These are phyloP conservation scores for Vombatus ursinus DNA, from an alignment of 2,113 vertebrate species.

Conservation along the genomic window DNA sequence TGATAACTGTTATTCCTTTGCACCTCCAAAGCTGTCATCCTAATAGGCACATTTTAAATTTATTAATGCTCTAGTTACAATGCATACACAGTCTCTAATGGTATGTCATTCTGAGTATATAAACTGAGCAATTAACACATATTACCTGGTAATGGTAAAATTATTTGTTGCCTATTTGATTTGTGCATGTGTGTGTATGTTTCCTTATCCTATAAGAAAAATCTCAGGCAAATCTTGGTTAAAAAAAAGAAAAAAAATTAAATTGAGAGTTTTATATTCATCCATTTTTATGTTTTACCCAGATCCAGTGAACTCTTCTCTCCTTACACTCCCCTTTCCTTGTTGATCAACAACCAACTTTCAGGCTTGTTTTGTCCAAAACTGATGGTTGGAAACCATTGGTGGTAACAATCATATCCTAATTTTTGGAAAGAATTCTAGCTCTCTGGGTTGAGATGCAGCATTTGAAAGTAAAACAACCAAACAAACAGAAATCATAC, in stretches of 20 bases:
- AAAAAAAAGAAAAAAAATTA: conserved; percentile 48
- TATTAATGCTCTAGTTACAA: conserved; percentile 92
- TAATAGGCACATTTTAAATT: conserved; percentile 94
- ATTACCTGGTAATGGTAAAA: conserved; percentile 91
- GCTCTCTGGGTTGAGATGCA: background rate
- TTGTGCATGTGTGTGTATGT: conserved; percentile 55
- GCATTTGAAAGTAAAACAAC: background rate
- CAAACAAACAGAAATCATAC: background rate
- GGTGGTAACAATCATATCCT: background rate
- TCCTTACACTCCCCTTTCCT: conserved; percentile 44
- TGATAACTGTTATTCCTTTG: conserved; percentile 98
- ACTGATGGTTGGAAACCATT: background rate
- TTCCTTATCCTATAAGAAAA: conserved; percentile 74
- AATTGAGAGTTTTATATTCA: conserved; percentile 60
- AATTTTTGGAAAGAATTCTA: background rate
- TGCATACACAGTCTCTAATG: conserved; percentile 92
- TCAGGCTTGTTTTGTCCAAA: background rate
- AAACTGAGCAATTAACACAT: conserved; percentile 92
- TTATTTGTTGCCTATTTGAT: conserved; percentile 90
- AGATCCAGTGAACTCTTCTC: conserved; percentile 56
- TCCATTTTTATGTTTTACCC: conserved; percentile 72
- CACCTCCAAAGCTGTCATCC: conserved; percentile 96
- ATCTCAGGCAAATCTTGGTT: conserved; percentile 81
- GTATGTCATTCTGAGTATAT: conserved; percentile 93
- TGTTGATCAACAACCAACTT: background rate